Base-by-base conservation (phyloP, 2,888 invertebrate species). In the Heliconius charithonia region DNA sequence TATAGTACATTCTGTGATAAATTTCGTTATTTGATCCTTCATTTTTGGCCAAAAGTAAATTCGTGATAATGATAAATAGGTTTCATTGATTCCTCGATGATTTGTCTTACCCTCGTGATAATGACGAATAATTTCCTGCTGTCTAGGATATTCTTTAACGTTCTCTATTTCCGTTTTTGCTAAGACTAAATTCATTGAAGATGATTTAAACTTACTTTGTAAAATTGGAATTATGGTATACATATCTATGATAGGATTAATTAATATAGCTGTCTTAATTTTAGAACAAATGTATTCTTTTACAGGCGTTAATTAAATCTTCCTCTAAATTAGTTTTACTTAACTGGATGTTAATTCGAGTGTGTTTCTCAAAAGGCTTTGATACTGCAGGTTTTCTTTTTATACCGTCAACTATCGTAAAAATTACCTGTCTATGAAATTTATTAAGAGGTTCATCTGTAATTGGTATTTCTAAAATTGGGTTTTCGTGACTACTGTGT, bases 81-180 rank as follows among this genome's bases (percentile, higher is more conserved):
- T 37, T 37, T 37, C 37, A 37, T 37, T 85, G 27, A 84, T 86
- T 4, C 84, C 84, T 0, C 84, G 74, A 59, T 85, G 83, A 37
- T 85, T 85, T 0, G 83, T 85, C 77, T 85, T 85, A 4, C 85
- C 86, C 0, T 84, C 83, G 66, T 86, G 84, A 62, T 86, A 85
- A 0, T 82, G 41, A 1, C 65, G 69, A n/a, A 86, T 84, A 1
- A 85, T 83, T n/a, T 85, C 83, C 19, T 85, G 85, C 27, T 86
- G 85, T 2, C 56, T 59, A 0, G 84, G 63, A 76, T 84, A 85
- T 9, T 84, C 83, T 19, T 80, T 82, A 0, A 85, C 81, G 67
- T 85, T 83, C 74, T 85, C 83, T 56, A 84, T 0, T 70, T 84
- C 84, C 0, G 0, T 37, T 73, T 84, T 86, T 12, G 79, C 22